Conservation (phyloP, 2,888 invertebrate genomes). For the Archips crataeganus region DNA sequence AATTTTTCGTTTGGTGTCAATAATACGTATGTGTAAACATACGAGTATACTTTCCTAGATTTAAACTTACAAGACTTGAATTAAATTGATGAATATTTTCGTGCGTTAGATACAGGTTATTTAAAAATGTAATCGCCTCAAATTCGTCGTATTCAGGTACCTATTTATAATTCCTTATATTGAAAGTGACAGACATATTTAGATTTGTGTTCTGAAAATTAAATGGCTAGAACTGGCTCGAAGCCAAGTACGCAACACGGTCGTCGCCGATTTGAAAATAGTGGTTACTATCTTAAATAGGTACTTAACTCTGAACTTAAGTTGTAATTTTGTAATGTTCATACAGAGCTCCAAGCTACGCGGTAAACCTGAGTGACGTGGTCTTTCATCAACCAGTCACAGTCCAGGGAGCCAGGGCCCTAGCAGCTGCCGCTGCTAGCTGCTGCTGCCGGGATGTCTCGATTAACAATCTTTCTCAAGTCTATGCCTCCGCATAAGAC, state of each 20-base stretch:
- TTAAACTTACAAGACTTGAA: not conserved
- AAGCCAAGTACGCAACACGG: constrained; percentile 28
- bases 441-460: too few relatives aligned
- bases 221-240: constrained; percentile 11
- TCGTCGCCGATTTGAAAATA: constrained; percentile 3
- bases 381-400: too few relatives aligned
- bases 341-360: too few relatives aligned
- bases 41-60: not conserved
- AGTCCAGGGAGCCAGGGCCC: too few relatives aligned
- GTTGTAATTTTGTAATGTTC: not conserved
- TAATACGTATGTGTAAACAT: constrained; percentile 26
- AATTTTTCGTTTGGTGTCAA: constrained; percentile 41
- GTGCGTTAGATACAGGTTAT: not conserved
- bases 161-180: constrained; percentile 6
- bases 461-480: too few relatives aligned
- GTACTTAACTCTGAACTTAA: not conserved
- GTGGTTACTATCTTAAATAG: not conserved
- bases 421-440: too few relatives aligned
- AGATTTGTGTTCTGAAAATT: constrained; percentile 10
- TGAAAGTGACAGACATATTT: not conserved
- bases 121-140: not conserved
- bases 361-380: too few relatives aligned
- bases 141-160: not conserved
- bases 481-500: too few relatives aligned
- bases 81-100: not conserved